A percentile compares a stretch with the other conserved stretches of the same genome.
Conservation (phyloP, 1,140 invertebrate genomes). For the Mylabris phalerata region DNA sequence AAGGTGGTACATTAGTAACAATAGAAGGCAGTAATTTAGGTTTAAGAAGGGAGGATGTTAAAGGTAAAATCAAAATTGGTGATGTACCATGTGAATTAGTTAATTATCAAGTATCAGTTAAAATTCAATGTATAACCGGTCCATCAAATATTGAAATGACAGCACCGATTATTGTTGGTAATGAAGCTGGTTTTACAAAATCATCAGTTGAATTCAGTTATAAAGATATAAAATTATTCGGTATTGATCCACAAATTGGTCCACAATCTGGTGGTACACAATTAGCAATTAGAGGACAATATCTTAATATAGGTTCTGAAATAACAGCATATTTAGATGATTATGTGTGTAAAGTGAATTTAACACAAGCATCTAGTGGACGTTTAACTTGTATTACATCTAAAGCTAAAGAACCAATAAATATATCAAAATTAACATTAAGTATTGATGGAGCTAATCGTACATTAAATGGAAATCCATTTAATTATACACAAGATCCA, state of each 20-base stretch:
- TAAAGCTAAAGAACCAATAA: slow-evolving; percentile 51
- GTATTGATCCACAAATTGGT: slow-evolving; percentile 77
- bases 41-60: slow-evolving; percentile 80
- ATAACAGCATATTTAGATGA: slow-evolving; percentile 85
- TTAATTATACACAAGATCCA: slow-evolving; percentile 88
- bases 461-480: slow-evolving; percentile 62
- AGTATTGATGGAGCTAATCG: slow-evolving; percentile 79
- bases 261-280: slow-evolving; percentile 92
- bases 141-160: slow-evolving; percentile 65
- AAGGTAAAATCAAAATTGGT: slow-evolving; percentile 85
- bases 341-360: slow-evolving; percentile 79
- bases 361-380: slow-evolving; percentile 80
- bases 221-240: slow-evolving; percentile 74
- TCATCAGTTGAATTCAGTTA: slow-evolving; percentile 86
- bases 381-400: slow-evolving; percentile 83
- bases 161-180: slow-evolving; percentile 80
- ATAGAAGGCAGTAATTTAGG: slow-evolving; percentile 96
- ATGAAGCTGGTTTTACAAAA: slow-evolving; percentile 80
- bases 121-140: slow-evolving; percentile 82
- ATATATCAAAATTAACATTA: slow-evolving; percentile 60
- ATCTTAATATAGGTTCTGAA: slow-evolving; percentile 89
- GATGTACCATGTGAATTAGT: slow-evolving; percentile 81
- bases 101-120: slow-evolving; percentile 86
- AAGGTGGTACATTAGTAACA: slow-evolving; percentile 92
- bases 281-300: slow-evolving; percentile 81